Evolutionary conservation across 2,113 vertebrate species (phyloP).

Genomic region (Tetraodon nigroviridis): DNA sequence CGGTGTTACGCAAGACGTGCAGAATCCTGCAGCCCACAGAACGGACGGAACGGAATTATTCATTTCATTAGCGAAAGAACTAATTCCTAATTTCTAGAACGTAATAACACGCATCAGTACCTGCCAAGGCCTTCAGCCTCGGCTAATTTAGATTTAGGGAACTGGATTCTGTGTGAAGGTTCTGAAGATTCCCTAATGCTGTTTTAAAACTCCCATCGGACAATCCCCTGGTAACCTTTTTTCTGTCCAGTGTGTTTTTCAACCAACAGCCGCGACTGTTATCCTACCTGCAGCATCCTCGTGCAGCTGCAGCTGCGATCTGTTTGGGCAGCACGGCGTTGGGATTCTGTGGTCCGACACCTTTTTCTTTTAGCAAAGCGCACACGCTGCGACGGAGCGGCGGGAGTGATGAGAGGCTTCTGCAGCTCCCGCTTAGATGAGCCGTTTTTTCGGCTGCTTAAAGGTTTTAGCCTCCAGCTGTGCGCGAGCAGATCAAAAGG

Average conservation of each 20-base stretch:
- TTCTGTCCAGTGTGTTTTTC: no score
- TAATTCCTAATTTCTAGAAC: constrained; percentile 38
- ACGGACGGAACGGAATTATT: constrained; percentile 5
- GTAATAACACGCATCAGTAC: constrained; percentile 55
- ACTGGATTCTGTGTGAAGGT: constrained; percentile 30
- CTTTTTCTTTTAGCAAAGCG: constrained; percentile 20
- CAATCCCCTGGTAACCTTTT: no score
- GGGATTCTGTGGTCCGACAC: constrained; percentile 22
- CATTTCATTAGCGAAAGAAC: constrained; percentile 37
- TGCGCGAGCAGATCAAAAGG: constrained; percentile 7
- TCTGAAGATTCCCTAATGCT: constrained; percentile 7
- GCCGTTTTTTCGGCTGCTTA: neutral
- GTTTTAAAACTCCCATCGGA: constrained; percentile 10
- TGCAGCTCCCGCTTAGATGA: constrained; percentile 13
- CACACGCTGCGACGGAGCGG: constrained; percentile 2
- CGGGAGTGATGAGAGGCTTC: neutral
- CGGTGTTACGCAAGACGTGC: constrained; percentile 58
- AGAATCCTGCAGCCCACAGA: neutral
- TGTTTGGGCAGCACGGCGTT: constrained; percentile 9
- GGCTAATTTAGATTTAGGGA: constrained; percentile 38
- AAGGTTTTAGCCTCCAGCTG: neutral
- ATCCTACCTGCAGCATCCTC: neutral
- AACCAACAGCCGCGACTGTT: no score
- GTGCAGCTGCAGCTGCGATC: constrained; percentile 22
- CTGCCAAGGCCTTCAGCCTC: constrained; percentile 37